Evolutionary conservation across 2,888 invertebrate genomes (phyloP), one percentile per base, ranked within the genome.

Genomic region (Diarsia rubi): DNA sequence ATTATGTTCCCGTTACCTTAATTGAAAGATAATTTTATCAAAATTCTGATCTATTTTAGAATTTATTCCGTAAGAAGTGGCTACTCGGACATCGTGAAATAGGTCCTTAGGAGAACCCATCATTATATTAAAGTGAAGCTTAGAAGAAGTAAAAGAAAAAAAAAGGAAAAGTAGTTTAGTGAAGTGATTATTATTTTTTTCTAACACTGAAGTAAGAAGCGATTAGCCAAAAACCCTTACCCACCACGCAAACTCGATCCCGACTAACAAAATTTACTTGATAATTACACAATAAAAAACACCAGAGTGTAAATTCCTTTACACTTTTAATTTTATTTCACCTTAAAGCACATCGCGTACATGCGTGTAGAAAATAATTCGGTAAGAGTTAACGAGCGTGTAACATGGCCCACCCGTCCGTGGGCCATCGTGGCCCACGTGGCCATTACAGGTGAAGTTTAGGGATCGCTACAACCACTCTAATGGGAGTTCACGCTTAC

Each of bases 401-500:
- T 84, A 76, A 83, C 84, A 83, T 83, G 85, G 74, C 64, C 73
- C 78, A 42, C 54, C 67, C 47, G 84, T 84, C 47, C 52, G 69
- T 66, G 49, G 66, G 24, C 69, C 69, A 4, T 62, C 69, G 60
- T n/a, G 73, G 52, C 54, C 69, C 73, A 31, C 69, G 54, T 27
- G 59, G 69, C 83, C 90, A 92, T 93, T 92, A 92, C 91, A 90
- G 90, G 90, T 88, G 85, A 91, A 91, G 88, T 93, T 91, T 88
- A 86, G 86, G 91, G 90, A 88, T 89, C 88, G 84, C 75, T 85
- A 88, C 87, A 87, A 83, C 81, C 86, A 85, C 90, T 82, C 88
- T 93, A 93, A 94, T 93, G 92, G 92, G 90, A 92, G 92, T 93
- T 95, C 90, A 87, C 92, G 90, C 92, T 90, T 92, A 94, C 94